Percentiles rank a stretch among this genome's conserved stretches.
phyloP scores from a whole-genome alignment of 2,113 vertebrate species.

The Sapayoa aenigma region DNA sequence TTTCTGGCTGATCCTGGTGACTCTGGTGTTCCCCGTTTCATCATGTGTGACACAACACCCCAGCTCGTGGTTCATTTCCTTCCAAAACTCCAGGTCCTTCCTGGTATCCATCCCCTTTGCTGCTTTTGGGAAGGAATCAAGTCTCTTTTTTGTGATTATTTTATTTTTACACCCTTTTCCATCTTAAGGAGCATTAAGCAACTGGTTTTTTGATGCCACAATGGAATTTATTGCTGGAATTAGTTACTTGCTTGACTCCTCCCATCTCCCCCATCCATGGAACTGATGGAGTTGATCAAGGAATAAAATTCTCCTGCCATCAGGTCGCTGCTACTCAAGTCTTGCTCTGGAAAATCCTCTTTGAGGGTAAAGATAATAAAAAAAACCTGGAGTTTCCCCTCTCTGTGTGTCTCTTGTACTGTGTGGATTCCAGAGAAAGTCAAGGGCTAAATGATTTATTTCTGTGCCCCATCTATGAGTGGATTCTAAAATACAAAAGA shows the following conservation, averaged over 20 bases:
- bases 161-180: background rate
- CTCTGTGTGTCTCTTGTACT: background rate
- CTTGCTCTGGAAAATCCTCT: background rate
- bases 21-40: background rate
- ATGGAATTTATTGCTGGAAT: background rate
- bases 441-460: background rate
- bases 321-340: rapidly evolving
- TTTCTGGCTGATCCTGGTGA: background rate
- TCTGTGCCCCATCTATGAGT: background rate
- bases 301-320: background rate
- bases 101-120: background rate
- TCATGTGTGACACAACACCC: background rate
- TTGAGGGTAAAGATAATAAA: background rate
- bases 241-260: background rate
- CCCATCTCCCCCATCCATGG: background rate
- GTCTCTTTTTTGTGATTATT: background rate
- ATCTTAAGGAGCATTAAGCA: background rate
- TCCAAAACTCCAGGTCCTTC: background rate
- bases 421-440: background rate
- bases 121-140: background rate
- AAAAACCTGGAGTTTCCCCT: background rate
- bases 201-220: background rate
- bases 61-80: background rate
- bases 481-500: background rate
- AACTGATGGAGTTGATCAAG: background rate